phyloP scores from a whole-genome alignment of 2,113 vertebrate species.

The Hiodon tergisus region DNA sequence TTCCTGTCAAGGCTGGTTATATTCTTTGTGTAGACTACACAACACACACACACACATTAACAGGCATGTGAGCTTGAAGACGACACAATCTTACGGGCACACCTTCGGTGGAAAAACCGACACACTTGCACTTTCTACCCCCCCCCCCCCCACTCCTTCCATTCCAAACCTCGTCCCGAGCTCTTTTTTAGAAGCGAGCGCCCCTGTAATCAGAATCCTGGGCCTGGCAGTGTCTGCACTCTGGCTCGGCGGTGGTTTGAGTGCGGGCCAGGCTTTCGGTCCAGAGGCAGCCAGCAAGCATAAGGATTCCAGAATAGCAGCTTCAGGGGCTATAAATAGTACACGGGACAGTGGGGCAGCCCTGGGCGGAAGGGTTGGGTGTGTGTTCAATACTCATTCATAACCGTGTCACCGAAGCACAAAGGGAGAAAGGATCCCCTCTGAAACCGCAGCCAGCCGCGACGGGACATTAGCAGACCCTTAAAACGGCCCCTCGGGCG shows the following conservation, averaged over 20 bases:
- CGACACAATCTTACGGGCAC: background rate
- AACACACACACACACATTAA: slow-evolving; percentile 39
- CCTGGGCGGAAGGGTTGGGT: slow-evolving; percentile 36
- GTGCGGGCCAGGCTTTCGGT: slow-evolving; percentile 67
- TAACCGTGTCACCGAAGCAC: slow-evolving; percentile 55
- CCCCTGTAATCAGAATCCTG: slow-evolving; percentile 55
- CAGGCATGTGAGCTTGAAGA: background rate
- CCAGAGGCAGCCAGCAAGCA: slow-evolving; percentile 66
- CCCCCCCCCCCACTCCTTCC: background rate
- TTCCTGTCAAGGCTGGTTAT: slow-evolving; percentile 57
- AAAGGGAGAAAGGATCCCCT: slow-evolving; percentile 45
- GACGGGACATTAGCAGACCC: background rate
- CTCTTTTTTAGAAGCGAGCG: slow-evolving; percentile 29
- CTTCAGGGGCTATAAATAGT: slow-evolving; percentile 68
- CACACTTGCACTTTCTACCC: background rate
- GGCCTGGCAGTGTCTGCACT: slow-evolving; percentile 41
- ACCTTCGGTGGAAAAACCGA: slow-evolving; percentile 18
- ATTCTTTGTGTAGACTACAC: slow-evolving; percentile 54
- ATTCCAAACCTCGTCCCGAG: background rate
- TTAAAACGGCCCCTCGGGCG: slow-evolving; percentile 49
- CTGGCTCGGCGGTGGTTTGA: slow-evolving; percentile 67
- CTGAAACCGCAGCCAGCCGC: slow-evolving; percentile 48
- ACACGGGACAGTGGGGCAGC: slow-evolving; percentile 53
- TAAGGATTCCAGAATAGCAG: slow-evolving; percentile 69
- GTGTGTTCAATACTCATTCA: slow-evolving; percentile 52